phyloP scores from a whole-genome alignment of 1,140 invertebrate species.

The Monochamus saltuarius region DNA sequence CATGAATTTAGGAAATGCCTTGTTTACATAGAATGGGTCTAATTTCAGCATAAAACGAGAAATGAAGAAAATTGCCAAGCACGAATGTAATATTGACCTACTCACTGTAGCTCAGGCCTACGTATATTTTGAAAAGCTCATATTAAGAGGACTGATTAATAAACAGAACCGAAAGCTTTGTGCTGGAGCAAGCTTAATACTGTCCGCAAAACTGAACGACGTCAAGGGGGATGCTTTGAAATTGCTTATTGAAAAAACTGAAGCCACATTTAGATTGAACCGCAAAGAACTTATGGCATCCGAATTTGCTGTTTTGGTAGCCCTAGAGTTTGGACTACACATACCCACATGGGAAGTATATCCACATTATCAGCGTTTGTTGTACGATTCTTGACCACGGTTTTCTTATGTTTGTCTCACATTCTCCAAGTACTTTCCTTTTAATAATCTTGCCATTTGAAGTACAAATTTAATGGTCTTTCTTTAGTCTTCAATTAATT shows the following conservation, averaged over 20 bases:
- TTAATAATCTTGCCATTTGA: no score
- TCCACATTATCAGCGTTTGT: conserved; percentile 91
- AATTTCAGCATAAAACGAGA: conserved; percentile 85
- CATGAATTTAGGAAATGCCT: no score
- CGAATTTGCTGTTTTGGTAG: conserved; percentile 93
- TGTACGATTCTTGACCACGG: conserved; percentile 80
- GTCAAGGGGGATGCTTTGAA: conserved; percentile 87
- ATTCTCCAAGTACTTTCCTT: no score
- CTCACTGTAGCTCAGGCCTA: conserved; percentile 94
- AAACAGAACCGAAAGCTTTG: conserved; percentile 95
- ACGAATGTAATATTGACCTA: conserved; percentile 82
- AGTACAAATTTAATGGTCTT: no score
- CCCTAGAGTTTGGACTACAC: conserved; percentile 92
- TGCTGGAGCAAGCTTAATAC: conserved; percentile 88
- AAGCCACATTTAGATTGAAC: conserved; percentile 86
- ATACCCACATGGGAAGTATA: conserved; percentile 87
- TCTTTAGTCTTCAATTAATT: no score
- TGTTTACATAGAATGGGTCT: conserved; percentile 4
- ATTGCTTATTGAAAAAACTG: conserved; percentile 87
- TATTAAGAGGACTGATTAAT: conserved; percentile 88
- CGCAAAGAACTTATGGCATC: conserved; percentile 87
- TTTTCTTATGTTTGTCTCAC: neutral
- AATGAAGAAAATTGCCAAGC: conserved; percentile 90
- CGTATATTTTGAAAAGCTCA: conserved; percentile 96
- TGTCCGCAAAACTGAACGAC: conserved; percentile 96